Conservation (phyloP, 1,140 invertebrate species). For the Sipha flava region DNA sequence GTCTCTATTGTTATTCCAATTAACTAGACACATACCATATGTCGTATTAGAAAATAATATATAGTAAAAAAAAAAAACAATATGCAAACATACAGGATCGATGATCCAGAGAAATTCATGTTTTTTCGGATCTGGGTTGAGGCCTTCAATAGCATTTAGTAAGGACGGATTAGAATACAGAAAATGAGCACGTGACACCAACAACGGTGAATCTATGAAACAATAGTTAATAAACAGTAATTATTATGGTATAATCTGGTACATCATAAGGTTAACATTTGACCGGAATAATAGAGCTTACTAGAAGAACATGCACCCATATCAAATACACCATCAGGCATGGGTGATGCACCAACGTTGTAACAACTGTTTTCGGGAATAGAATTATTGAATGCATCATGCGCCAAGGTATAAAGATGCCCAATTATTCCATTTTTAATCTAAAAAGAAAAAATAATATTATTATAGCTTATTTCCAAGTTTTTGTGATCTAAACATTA, state of each 20-base stretch:
- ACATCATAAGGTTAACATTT: no score
- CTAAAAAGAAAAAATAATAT: conserved; percentile 1
- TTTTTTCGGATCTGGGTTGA: conserved; percentile 63
- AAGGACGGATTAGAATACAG: conserved; percentile 23
- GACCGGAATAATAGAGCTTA: neutral
- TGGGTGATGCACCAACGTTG: conserved; percentile 10
- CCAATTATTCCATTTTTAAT: conserved; percentile 3
- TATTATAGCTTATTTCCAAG: neutral
- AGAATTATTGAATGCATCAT: conserved; percentile 13
- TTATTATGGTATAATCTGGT: no score
- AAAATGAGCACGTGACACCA: conserved; percentile 40
- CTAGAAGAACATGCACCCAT: conserved; percentile 21
- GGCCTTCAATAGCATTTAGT: conserved; percentile 69
- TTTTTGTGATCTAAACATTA: neutral
- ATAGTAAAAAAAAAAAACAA: no score
- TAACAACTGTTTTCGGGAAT: conserved; percentile 7
- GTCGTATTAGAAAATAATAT: neutral
- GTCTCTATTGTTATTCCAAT: conserved; percentile 39
- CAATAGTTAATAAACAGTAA: neutral
- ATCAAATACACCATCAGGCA: conserved; percentile 27
- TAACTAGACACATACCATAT: conserved; percentile 32
- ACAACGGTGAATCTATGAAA: conserved; percentile 36
- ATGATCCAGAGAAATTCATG: conserved; percentile 57
- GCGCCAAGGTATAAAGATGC: neutral
- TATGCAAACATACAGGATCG: neutral